Evolutionary conservation across 2,888 invertebrate genomes (phyloP), one percentile per base, ranked within the genome.

Genomic region (Timandra comae): DNA sequence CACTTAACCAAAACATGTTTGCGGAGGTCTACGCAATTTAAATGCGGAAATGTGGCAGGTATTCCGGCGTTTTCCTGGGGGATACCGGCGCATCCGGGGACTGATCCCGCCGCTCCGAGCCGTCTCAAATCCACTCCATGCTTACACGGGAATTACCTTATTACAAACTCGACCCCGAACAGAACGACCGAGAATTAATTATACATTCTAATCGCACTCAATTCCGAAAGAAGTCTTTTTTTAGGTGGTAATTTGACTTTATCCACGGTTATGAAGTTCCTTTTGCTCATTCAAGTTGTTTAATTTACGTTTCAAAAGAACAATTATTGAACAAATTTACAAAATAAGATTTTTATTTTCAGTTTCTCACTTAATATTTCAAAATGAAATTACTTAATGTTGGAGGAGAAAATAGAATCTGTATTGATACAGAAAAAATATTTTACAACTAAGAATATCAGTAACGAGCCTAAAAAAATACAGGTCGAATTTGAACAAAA

Each of bases 31-130:
- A 60, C 53, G 55, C 66, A 72, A 74, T 76, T 76, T 74, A 66
- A 72, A 70, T 63, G 49, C 65, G 71, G 70, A 68, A 69, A 60
- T 60, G 59, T 54, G 53, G 60, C 50, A 53, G 62, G 56, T 60
- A 57, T 59, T 56, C 63, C 51, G 52, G 51, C 41, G 56, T 58
- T 58, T 58, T 56, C 60, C 53, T 51, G 49, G 37, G 53, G 45
- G 49, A 44, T 38, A 46, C 46, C 41, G 49, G 45, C 43, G 45
- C 46, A 49, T 51, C 59, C 61, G 58, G 45, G 43, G 44, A 46
- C 46, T 47, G 41, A 35, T 44, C 43, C 40, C 34, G 49, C 44
- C n/a, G n/a, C n/a, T n/a, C n/a, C 44, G 44, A 43, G 48, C 43
- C 44, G 39, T 38, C 35, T 41, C 28, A 24, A 43, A 41, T 49